These are phyloP conservation scores for Oscarella lobularis DNA, from an alignment of 37 sponge, comb jelly and placozoan species.

Conservation along the genomic window DNA sequence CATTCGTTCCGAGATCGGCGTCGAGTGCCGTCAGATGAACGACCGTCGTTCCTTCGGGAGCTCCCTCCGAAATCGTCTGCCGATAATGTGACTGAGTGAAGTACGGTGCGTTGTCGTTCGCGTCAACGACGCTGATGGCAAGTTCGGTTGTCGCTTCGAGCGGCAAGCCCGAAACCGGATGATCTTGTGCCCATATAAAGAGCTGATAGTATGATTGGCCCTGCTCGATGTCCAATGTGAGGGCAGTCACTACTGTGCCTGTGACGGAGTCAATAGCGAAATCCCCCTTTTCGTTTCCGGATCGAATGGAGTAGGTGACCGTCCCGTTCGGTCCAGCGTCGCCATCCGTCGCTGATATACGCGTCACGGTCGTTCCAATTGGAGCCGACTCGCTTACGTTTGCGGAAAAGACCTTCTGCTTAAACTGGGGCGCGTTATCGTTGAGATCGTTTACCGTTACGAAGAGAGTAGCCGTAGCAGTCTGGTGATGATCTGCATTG, in stretches of 20 bases:
- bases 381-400: neutral
- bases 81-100: neutral
- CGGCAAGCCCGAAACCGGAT: neutral
- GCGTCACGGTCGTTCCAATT: neutral
- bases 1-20: neutral
- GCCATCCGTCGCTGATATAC: neutral
- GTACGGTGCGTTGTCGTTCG: conserved; percentile 9
- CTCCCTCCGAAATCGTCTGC: neutral
- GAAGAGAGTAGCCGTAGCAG: neutral
- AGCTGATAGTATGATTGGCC: neutral
- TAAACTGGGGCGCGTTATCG: conserved; percentile 7
- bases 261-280: conserved; percentile 2
- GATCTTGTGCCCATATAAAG: neutral
- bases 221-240: neutral
- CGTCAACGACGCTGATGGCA: neutral
- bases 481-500: neutral
- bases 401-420: neutral
- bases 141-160: neutral
- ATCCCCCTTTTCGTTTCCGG: neutral
- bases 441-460: neutral
- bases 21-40: neutral
- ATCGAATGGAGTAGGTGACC: neutral
- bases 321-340: neutral
- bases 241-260: neutral
- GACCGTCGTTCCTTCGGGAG: neutral